Base-by-base conservation (phyloP, 2,797 vertebrate species). In the Pygocentrus nattereri region DNA sequence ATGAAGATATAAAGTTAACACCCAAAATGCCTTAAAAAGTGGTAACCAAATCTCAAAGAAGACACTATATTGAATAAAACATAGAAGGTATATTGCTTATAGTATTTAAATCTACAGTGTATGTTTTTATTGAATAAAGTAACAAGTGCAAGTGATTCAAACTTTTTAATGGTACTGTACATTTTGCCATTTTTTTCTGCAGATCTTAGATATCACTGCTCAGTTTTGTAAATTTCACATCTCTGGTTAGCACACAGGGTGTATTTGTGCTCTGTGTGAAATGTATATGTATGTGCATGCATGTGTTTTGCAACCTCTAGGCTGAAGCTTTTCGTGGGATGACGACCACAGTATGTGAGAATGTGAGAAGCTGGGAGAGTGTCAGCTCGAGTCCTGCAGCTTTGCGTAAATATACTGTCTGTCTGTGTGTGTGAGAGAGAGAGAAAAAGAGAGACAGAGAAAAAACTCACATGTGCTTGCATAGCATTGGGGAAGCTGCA, bases 301-400 rank as follows among this genome's bases (percentile, higher is more conserved):
- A 27, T 19, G 5, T 30, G 31, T 78, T 64, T 31, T 70, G 68
- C 56, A 64, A 77, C 69, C 79, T 71, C 79, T 78, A 81, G 78
- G 64, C 62, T 78, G 52, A 61, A 78, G 71, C 58, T 56, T 62
- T 83, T 80, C 58, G 68, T 15, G 21, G 68, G 69, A 77, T 80
- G 81, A 78, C 38, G 79, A 70, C 77, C 82, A 80, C 70, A 80
- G 84, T 74, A 62, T 81, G 74, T 78, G 74, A 85, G 76, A 31
- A 79, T 76, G 77, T 82, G 81, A 80, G 74, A 71, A 81, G 74
- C 70, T 69, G 67, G 74, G 76, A 81, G 73, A 75, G 81, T 83
- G 84, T 82, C 84, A 83, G 78, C 76, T 68, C n/a, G 49, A 77
- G 81, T 80, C 78, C 69, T 78, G 74, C 69, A 80, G 84, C 78